Conservation (phyloP, 2,797 vertebrate genomes). For the Poeciliopsis turneri region DNA sequence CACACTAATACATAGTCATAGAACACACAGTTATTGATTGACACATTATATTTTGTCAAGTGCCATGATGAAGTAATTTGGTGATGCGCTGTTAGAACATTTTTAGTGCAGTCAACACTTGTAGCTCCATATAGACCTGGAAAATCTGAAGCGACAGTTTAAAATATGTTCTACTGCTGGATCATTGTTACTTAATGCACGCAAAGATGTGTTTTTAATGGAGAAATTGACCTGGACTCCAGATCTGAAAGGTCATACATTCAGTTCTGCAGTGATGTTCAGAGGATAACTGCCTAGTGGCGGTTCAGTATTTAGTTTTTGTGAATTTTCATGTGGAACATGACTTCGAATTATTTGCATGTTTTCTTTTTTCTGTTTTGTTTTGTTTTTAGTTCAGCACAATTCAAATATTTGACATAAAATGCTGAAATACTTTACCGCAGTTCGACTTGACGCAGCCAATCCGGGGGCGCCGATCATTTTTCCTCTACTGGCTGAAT, state of each 20-base stretch:
- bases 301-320: neutral
- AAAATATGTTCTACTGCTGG: neutral
- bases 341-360: neutral
- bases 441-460: neutral
- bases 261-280: neutral
- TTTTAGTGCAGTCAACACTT: neutral
- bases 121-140: neutral
- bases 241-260: neutral
- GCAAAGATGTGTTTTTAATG: neutral
- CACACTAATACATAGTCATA: too few species aligned
- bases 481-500: neutral
- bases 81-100: neutral
- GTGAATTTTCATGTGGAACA: neutral
- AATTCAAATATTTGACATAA: neutral
- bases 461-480: neutral
- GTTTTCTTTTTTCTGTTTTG: neutral
- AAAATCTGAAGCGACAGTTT: neutral
- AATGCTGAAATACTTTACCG: neutral
- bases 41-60: too few species aligned
- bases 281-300: neutral
- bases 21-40: too few species aligned
- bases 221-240: neutral
- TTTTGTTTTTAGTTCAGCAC: neutral
- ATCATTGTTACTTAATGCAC: neutral
- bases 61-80: neutral